Evolutionary conservation across 2,888 invertebrate species (phyloP), one percentile per base, ranked within the genome.

Genomic region (Drosophila bunnanda): DNA sequence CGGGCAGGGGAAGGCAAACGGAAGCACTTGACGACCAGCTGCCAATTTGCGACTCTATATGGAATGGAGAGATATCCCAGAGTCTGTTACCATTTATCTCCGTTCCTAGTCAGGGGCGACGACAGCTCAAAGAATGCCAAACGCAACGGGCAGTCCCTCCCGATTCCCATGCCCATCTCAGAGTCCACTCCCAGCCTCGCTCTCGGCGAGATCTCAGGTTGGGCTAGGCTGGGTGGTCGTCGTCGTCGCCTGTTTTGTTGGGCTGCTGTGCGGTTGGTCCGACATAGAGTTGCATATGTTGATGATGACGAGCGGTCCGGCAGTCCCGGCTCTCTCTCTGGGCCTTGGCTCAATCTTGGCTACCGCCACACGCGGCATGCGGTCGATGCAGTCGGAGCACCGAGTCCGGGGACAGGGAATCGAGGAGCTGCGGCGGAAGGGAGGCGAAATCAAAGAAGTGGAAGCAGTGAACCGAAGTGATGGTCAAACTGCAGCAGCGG

Each of bases 11-110:
- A 75, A 65, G 59, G 60, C 65, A 62, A 83, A 83, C 87, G 87
- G 82, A 87, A 84, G 85, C 85, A 82, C 85, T 84, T 84, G 83
- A 84, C 80, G 84, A 87, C 85, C 84, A 87, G 84, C 88, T 88
- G 84, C 79, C 78, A 79, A 82, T 85, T 88, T 85, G 82, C 78
- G 82, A 64, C 53, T 62, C 43, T 20, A 57, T 43, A 46, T 60
- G 70, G 62, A 54, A 55, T 20, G 55, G 17, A 66, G 20, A 69
- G 54, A 66, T 67, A 66, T 57, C 41, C 62, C 56, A 57, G 67
- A 57, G 61, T 43, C 41, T 53, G 74, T 53, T 60, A 54, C 68
- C 60, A 74, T 74, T 73, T 62, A 72, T 72, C 72, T 72, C 82
- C 74, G 76, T 85, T 80, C 71, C 77, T 80, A 86, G 74, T 77